phyloP scores from a whole-genome alignment of 1,140 invertebrate genomes.

The Drosophila tsacasi region DNA sequence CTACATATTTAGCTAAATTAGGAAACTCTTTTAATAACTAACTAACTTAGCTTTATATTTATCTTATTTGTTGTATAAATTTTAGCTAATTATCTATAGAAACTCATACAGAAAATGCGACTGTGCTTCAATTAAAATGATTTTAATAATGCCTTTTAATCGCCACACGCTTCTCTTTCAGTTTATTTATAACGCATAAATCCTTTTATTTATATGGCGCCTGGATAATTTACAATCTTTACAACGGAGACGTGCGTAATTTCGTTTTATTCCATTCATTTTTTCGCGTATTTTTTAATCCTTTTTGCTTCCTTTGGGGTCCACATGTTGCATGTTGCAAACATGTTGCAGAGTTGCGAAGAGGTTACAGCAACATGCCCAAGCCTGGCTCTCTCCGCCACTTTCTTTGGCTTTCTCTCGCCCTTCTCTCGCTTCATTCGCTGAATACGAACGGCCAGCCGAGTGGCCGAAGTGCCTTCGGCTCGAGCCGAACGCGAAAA shows the following conservation, averaged over 20 bases:
- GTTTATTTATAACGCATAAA: slow-evolving; percentile 36
- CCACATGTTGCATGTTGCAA: slow-evolving; percentile 28
- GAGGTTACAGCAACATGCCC: slow-evolving; percentile 8
- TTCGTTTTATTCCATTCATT: slow-evolving; percentile 17
- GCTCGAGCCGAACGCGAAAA: slow-evolving; percentile 2
- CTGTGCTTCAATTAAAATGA: slow-evolving; percentile 8
- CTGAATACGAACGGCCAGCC: slow-evolving; percentile 6
- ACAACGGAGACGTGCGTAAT: slow-evolving; percentile 23
- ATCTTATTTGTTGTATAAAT: too few species aligned
- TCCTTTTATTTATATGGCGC: slow-evolving; percentile 11
- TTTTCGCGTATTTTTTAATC: slow-evolving; percentile 16
- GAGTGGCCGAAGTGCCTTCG: slow-evolving; percentile 6
- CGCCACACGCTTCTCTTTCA: background rate
- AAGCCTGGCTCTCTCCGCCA: background rate
- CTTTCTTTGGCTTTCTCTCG: slow-evolving; percentile 8
- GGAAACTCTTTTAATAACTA: background rate
- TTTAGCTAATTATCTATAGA: background rate
- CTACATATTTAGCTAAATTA: too few species aligned
- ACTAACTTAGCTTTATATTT: background rate
- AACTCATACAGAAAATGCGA: background rate
- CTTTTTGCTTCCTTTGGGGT: slow-evolving; percentile 8
- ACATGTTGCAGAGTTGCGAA: slow-evolving; percentile 49
- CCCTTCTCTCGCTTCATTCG: slow-evolving; percentile 12
- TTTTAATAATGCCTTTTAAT: slow-evolving; percentile 22
- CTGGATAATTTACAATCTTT: slow-evolving; percentile 22